A percentile compares a stretch with the other conserved stretches of the same genome.
phyloP scores from a whole-genome alignment of 2,888 invertebrate species.

The Drosophila eohydei region DNA sequence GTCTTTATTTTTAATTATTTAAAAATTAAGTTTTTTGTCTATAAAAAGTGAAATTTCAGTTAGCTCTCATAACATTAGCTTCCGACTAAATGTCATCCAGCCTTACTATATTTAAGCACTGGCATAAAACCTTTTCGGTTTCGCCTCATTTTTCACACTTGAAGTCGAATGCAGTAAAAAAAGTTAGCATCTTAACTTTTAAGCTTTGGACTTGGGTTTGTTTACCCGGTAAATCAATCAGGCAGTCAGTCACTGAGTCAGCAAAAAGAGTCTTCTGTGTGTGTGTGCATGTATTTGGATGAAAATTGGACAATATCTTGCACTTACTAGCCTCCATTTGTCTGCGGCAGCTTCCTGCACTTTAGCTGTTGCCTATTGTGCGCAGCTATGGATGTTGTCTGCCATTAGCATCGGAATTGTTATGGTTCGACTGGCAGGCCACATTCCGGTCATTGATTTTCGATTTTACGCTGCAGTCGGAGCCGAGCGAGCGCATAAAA shows the following conservation, averaged over 20 bases:
- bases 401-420: conserved; percentile 76
- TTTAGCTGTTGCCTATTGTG: conserved; percentile 58
- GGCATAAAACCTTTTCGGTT: background rate
- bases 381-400: conserved; percentile 31
- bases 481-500: conserved; percentile 73
- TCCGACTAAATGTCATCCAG: background rate
- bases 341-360: conserved; percentile 70
- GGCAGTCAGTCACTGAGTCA: background rate
- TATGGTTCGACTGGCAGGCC: conserved; percentile 63
- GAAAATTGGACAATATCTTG: conserved; percentile 16
- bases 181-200: background rate
- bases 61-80: too few species aligned
- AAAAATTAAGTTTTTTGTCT: too few species aligned
- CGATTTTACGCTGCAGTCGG: conserved; percentile 72
- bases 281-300: background rate
- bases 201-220: background rate
- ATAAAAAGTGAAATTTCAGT: too few species aligned
- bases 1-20: too few species aligned
- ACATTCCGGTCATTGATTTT: conserved; percentile 77
- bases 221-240: background rate
- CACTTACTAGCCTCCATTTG: conserved; percentile 54
- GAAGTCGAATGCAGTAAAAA: background rate
- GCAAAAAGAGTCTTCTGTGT: background rate
- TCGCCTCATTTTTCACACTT: background rate
- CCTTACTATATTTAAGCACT: background rate